Percentiles rank a stretch among this genome's conserved stretches.
Conservation (phyloP, 2,113 vertebrate genomes). For the Saccopteryx bilineata region DNA sequence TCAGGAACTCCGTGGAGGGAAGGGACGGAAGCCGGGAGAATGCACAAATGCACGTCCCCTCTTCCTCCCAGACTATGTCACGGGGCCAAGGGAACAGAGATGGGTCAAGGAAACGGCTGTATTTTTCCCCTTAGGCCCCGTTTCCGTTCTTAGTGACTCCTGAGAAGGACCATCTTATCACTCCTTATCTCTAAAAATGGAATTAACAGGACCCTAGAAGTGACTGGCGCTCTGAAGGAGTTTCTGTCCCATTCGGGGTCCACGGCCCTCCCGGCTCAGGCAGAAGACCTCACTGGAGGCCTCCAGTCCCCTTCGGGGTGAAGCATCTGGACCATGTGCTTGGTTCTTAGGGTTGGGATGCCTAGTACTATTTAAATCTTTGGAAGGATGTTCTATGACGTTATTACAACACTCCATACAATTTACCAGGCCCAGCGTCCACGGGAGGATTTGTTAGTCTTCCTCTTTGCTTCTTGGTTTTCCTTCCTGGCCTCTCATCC, state of each 20-base stretch:
- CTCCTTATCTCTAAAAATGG: not conserved
- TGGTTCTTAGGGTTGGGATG: not conserved
- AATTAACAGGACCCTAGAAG: not conserved
- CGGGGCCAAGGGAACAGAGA: not conserved
- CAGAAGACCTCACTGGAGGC: not conserved
- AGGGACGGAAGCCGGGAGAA: not conserved
- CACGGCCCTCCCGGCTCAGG: not conserved
- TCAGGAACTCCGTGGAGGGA: not conserved
- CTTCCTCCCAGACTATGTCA: not conserved
- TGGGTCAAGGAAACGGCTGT: not conserved
- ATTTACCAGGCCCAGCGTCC: not conserved
- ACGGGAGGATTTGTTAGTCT: not conserved
- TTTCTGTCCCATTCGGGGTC: not conserved
- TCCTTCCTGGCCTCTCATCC: not conserved
- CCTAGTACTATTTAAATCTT: not conserved
- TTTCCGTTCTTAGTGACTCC: not conserved
- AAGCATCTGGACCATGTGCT: not conserved
- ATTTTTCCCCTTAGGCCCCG: not conserved
- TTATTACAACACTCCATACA: not conserved
- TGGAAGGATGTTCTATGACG: not conserved
- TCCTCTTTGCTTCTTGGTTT: not conserved
- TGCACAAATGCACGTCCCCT: not conserved
- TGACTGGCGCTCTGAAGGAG: not conserved
- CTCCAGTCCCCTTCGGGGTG: not conserved
- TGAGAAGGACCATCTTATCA: not conserved